Conservation (phyloP, 2,888 invertebrate genomes). For the Bimastos eiseni region DNA sequence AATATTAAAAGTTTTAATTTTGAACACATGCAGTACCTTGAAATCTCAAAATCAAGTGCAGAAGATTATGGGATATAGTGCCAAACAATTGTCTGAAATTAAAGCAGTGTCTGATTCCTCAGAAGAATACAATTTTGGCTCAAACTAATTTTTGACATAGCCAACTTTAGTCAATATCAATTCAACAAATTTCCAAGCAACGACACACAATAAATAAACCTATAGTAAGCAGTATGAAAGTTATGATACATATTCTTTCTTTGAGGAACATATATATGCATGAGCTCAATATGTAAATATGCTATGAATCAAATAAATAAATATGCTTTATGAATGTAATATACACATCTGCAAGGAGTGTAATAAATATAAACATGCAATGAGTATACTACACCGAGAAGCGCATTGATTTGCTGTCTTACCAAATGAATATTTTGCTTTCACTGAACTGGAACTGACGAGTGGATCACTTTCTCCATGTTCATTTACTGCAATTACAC, state of each 20-base stretch:
- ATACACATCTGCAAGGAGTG: too few species aligned
- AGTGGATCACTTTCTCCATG: conserved; percentile 95
- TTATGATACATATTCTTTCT: neutral
- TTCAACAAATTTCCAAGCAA: too few species aligned
- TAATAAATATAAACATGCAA: too few species aligned
- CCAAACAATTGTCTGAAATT: neutral
- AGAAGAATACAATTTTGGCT: neutral
- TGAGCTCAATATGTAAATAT: too few species aligned
- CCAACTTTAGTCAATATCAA: too few species aligned
- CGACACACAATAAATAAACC: neutral
- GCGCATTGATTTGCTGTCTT: conserved; percentile 44
- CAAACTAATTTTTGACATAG: neutral
- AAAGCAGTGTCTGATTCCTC: too few species aligned
- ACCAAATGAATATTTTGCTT: conserved; percentile 92
- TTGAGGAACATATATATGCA: neutral
- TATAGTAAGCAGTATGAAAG: neutral
- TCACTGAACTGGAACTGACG: conserved; percentile 83
- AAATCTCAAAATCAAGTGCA: neutral
- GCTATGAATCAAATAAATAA: too few species aligned
- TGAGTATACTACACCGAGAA: neutral
- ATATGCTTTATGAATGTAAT: too few species aligned
- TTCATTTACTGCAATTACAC: conserved; percentile 96
- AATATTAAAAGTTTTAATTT: neutral
- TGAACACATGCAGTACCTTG: neutral
- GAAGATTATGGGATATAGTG: neutral